These are phyloP conservation scores for Silvanus unidentatus DNA, from an alignment of 2,888 invertebrate species.

Conservation along the genomic window DNA sequence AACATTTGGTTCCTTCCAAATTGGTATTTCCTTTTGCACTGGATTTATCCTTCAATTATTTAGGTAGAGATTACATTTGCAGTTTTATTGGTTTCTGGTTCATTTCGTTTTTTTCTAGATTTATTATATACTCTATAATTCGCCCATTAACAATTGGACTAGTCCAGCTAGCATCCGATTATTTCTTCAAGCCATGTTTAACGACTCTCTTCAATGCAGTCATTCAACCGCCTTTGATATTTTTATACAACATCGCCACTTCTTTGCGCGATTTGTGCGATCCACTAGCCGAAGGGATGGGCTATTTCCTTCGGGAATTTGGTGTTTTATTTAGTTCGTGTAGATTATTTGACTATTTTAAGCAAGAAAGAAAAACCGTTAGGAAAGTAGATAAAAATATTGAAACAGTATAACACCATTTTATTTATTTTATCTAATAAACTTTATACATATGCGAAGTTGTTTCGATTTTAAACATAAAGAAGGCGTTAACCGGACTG, in stretches of 20 bases:
- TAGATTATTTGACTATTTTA: slow-evolving; percentile 41
- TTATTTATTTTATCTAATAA: too few relatives aligned
- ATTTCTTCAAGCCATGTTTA: slow-evolving; percentile 60
- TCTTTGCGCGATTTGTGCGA: slow-evolving; percentile 58
- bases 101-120: slow-evolving; percentile 41
- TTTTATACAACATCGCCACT: slow-evolving; percentile 55
- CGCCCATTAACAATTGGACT: slow-evolving; percentile 57
- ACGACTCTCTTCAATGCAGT: slow-evolving; percentile 59
- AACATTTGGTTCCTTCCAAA: slow-evolving; percentile 58
- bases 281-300: slow-evolving; percentile 55
- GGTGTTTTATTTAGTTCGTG: slow-evolving; percentile 46
- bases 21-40: slow-evolving; percentile 55
- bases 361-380: slow-evolving; percentile 35
- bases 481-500: too few relatives aligned
- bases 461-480: too few relatives aligned
- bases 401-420: neutral
- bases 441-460: too few relatives aligned
- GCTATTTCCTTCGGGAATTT: slow-evolving; percentile 49
- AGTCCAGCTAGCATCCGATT: slow-evolving; percentile 60
- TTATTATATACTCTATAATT: slow-evolving; percentile 53
- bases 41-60: slow-evolving; percentile 57
- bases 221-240: slow-evolving; percentile 62
- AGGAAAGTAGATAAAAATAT: neutral
- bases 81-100: too few relatives aligned
- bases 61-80: too few relatives aligned